phyloP scores from a whole-genome alignment of 2,888 invertebrate species.

The Toxonevra muliebris region DNA sequence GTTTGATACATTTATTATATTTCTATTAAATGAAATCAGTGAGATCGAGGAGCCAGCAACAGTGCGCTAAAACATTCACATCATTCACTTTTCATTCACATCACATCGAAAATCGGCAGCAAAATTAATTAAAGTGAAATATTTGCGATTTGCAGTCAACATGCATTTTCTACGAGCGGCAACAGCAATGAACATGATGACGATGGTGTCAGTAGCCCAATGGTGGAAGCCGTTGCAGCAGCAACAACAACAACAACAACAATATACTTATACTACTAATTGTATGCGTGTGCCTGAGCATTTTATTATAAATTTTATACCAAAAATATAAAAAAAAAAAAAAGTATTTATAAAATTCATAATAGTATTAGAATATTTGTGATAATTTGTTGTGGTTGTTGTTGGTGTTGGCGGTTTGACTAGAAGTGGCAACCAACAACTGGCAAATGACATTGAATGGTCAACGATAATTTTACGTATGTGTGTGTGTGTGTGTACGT shows the following conservation, averaged over 20 bases:
- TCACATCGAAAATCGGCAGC: conserved; percentile 12
- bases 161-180: conserved; percentile 51
- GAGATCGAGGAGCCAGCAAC: not conserved
- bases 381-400: not conserved
- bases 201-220: too few relatives aligned
- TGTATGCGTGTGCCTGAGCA: conserved; percentile 55
- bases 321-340: not conserved
- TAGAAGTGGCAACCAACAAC: conserved; percentile 46
- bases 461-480: conserved; percentile 43
- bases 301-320: conserved; percentile 47
- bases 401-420: conserved; percentile 26
- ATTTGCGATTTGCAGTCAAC: conserved; percentile 57
- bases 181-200: conserved; percentile 10
- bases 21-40: too few relatives aligned
- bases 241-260: conserved; percentile 41
- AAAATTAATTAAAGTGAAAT: conserved; percentile 50
- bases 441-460: conserved; percentile 42
- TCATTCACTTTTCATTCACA: conserved; percentile 20
- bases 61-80: conserved; percentile 9
- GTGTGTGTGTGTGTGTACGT: not conserved
- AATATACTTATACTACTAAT: conserved; percentile 50
- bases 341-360: conserved; percentile 1
- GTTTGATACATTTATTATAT: too few relatives aligned
- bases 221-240: conserved; percentile 12
- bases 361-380: conserved; percentile 12